phyloP scores from a whole-genome alignment of 1,140 invertebrate species.

The Apis mellifera region DNA sequence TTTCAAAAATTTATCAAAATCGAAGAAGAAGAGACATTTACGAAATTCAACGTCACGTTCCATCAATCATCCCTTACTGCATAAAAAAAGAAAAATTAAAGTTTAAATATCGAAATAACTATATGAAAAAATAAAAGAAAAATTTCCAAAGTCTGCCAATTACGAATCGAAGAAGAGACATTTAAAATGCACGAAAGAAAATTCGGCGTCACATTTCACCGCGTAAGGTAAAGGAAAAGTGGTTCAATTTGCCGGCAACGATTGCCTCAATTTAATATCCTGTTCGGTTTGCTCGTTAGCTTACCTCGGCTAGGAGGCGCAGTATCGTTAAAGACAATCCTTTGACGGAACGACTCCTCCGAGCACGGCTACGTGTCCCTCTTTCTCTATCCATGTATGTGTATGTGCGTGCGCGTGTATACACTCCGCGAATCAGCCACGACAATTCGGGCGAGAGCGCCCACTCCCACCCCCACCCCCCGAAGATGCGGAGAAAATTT shows the following conservation, averaged over 20 bases:
- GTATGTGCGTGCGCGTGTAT: too few relatives aligned
- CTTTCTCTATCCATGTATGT: not conserved
- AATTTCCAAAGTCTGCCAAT: too few relatives aligned
- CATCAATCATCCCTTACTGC: too few relatives aligned
- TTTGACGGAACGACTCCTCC: conserved; percentile 8
- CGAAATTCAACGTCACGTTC: too few relatives aligned
- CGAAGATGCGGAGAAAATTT: not conserved
- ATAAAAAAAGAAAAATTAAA: too few relatives aligned
- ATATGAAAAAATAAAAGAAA: too few relatives aligned
- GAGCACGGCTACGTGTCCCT: not conserved
- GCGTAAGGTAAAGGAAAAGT: not conserved
- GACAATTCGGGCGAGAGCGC: not conserved
- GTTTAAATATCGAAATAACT: too few relatives aligned
- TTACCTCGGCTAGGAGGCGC: not conserved
- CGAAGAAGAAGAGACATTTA: too few relatives aligned
- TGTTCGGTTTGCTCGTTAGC: conserved; percentile 27
- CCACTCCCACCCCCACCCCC: not conserved
- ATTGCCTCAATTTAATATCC: conserved; percentile 31
- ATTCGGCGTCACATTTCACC: not conserved
- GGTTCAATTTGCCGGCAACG: conserved; percentile 17
- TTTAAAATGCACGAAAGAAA: not conserved
- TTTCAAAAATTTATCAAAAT: too few relatives aligned
- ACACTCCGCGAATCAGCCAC: not conserved
- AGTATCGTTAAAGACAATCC: conserved; percentile 17
- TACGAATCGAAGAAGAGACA: not conserved